phyloP scores from a whole-genome alignment of 1,140 invertebrate species.

The Drosophila sechellia region DNA sequence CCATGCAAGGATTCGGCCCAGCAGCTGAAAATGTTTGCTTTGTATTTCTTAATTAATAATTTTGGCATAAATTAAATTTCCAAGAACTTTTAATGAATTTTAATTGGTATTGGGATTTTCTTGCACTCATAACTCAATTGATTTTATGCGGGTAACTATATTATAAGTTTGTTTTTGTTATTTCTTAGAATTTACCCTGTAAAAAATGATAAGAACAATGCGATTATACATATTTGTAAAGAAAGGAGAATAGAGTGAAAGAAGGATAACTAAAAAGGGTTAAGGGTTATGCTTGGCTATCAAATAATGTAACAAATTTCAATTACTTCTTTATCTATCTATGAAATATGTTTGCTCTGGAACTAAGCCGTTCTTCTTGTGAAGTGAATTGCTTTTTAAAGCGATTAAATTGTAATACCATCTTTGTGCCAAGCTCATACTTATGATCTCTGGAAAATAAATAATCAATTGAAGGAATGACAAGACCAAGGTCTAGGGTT shows the following conservation, averaged over 20 bases:
- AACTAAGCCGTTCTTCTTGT: neutral
- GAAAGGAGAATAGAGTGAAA: too few relatives aligned
- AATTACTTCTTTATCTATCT: neutral
- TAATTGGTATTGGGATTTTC: slow-evolving; percentile 7
- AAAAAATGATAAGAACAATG: too few relatives aligned
- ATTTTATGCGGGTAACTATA: neutral
- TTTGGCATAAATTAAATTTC: slow-evolving; percentile 14
- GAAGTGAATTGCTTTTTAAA: slow-evolving; percentile 38
- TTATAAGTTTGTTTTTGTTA: too few relatives aligned
- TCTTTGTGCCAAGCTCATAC: slow-evolving; percentile 13
- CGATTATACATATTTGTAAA: too few relatives aligned
- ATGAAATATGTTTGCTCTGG: neutral
- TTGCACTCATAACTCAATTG: neutral
- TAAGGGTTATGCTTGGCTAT: too few relatives aligned
- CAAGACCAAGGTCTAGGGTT: slow-evolving; percentile 11
- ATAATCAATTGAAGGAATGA: slow-evolving; percentile 11
- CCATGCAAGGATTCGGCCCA: neutral
- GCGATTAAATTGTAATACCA: slow-evolving; percentile 50
- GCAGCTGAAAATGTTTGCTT: slow-evolving; percentile 7
- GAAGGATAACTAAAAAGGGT: too few relatives aligned
- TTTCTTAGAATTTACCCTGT: too few relatives aligned
- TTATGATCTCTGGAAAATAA: slow-evolving; percentile 25
- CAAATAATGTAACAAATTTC: too few relatives aligned
- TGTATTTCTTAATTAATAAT: slow-evolving; percentile 17
- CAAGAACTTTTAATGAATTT: slow-evolving; percentile 4